Conservation (phyloP, 2,797 vertebrate species). For the Tympanoctomys barrerae region DNA sequence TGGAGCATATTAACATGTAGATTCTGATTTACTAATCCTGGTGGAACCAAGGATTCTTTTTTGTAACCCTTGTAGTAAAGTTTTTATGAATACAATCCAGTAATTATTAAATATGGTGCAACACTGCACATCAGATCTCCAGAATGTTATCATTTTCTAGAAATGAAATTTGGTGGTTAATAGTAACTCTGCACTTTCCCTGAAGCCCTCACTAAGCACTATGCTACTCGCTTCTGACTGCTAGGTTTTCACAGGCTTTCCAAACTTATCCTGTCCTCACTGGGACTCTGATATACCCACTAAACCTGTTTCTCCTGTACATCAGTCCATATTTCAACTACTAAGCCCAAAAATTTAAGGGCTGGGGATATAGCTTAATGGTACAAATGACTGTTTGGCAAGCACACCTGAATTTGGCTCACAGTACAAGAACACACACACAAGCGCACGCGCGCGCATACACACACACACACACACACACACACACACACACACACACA, state of each 20-base stretch:
- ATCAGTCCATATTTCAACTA: constrained; percentile 33
- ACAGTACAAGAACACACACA: too few relatives aligned
- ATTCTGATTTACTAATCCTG: constrained; percentile 32
- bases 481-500: too few relatives aligned
- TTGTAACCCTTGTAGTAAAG: neutral
- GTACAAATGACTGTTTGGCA: too few relatives aligned
- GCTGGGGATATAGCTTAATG: too few relatives aligned
- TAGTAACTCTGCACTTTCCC: neutral
- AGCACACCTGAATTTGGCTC: too few relatives aligned
- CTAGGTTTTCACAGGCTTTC: neutral
- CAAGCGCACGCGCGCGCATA: too few relatives aligned
- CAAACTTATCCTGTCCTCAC: constrained; percentile 28
- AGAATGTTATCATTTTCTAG: neutral
- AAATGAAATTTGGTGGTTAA: neutral
- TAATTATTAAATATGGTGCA: neutral
- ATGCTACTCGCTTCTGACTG: neutral
- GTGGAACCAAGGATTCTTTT: neutral
- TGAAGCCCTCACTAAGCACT: neutral
- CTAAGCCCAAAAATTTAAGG: neutral
- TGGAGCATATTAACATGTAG: constrained; percentile 49
- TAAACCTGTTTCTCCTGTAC: neutral
- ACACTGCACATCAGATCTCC: neutral
- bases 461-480: too few relatives aligned
- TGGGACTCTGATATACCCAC: neutral
- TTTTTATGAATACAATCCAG: neutral